Percentiles rank a stretch among this genome's conserved stretches.
phyloP scores from a whole-genome alignment of 2,113 vertebrate species.

The Mormyrus lacerda region DNA sequence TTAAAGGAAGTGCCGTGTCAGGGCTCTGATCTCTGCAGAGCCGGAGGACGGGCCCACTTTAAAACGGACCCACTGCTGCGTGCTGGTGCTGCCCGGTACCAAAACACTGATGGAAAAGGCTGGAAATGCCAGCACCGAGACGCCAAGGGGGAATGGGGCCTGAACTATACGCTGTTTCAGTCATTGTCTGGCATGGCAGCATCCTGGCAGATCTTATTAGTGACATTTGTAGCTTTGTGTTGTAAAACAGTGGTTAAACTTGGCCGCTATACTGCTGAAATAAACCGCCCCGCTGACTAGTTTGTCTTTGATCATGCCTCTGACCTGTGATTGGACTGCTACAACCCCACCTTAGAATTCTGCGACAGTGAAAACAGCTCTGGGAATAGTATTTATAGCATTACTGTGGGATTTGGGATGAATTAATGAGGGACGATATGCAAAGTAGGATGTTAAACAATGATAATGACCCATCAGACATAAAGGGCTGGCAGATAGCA shows the following conservation, averaged over 20 bases:
- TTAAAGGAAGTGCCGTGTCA: not conserved
- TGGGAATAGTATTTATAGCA: not conserved
- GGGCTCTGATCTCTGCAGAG: not conserved
- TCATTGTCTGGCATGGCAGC: not conserved
- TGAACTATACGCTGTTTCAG: not conserved
- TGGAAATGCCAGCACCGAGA: not conserved
- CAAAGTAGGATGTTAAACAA: conserved; percentile 15
- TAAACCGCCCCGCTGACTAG: not conserved
- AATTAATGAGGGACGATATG: conserved; percentile 12
- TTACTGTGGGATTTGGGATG: conserved; percentile 2
- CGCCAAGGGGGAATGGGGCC: not conserved
- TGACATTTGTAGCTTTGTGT: not conserved
- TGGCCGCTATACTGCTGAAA: not conserved
- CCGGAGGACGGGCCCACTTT: not conserved
- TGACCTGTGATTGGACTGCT: not conserved
- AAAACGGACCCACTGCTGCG: not conserved
- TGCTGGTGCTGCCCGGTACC: not conserved
- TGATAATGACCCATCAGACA: conserved; percentile 13
- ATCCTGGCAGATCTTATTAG: not conserved
- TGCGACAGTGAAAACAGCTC: not conserved
- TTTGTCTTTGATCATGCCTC: not conserved
- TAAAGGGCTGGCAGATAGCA: not conserved
- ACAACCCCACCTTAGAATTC: not conserved
- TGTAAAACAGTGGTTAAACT: not conserved
- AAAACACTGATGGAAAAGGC: not conserved